Evolutionary conservation across 2,797 vertebrate genomes (phyloP).

Genomic region (Amblyopsis hoosieri): DNA sequence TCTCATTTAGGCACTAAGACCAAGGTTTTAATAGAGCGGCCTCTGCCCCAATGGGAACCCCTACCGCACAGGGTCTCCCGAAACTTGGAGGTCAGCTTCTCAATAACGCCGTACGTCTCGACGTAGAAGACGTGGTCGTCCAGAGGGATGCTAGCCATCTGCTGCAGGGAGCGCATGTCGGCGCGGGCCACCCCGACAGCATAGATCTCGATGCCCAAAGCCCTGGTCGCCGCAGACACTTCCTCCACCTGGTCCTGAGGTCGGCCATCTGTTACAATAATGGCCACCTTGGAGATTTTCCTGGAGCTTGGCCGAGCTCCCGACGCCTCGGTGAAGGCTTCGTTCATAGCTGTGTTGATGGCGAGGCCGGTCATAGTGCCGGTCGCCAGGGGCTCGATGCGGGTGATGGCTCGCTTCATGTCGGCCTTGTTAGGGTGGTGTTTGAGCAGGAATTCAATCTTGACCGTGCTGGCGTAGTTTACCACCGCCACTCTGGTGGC

Average conservation of each 20-base stretch:
- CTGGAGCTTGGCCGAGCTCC: constrained; percentile 86
- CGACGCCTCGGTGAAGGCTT: constrained; percentile 90
- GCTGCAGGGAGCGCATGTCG: constrained; percentile 85
- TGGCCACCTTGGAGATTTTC: constrained; percentile 88
- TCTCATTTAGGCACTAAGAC: constrained; percentile 54
- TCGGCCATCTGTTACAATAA: constrained; percentile 93
- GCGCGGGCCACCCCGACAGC: constrained; percentile 89
- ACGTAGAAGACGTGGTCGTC: constrained; percentile 94
- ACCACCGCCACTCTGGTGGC: constrained; percentile 90
- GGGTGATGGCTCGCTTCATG: constrained; percentile 88
- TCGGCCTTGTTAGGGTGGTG: constrained; percentile 82
- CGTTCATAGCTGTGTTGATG: constrained; percentile 90
- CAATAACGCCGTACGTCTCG: constrained; percentile 93
- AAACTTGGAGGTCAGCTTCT: constrained; percentile 92
- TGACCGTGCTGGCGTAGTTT: constrained; percentile 95
- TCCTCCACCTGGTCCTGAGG: constrained; percentile 90
- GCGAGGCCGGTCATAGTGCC: constrained; percentile 96
- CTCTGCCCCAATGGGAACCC: constrained; percentile 43
- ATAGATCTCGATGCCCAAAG: constrained; percentile 79
- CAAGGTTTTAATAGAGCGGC: constrained; percentile 39
- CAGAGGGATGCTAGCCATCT: constrained; percentile 89
- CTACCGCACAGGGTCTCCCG: constrained; percentile 89
- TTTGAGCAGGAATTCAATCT: constrained; percentile 92
- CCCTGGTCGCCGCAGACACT: constrained; percentile 73
- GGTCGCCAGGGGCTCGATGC: constrained; percentile 89